phyloP scores from a whole-genome alignment of 2,797 vertebrate genomes.

The Halcyon badia region DNA sequence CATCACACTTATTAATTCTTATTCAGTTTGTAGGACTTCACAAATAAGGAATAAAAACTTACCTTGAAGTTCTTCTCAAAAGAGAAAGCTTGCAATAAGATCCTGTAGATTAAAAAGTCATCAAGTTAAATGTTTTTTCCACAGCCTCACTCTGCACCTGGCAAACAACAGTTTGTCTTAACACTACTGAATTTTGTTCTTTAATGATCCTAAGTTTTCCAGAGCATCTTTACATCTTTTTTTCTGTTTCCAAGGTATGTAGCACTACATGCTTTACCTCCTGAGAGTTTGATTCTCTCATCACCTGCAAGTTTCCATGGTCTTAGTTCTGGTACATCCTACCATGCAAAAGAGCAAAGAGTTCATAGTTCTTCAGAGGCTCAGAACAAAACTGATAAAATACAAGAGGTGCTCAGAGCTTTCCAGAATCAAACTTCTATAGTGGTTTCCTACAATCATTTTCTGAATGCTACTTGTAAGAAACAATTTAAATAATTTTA shows the following conservation, averaged over 20 bases:
- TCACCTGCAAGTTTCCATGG: background rate
- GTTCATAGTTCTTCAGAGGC: background rate
- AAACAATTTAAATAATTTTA: background rate
- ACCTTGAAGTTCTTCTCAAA: constrained; percentile 75
- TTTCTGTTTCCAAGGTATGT: background rate
- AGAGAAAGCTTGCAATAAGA: constrained; percentile 75
- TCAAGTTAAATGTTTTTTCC: background rate
- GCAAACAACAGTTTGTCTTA: background rate
- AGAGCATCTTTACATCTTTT: background rate
- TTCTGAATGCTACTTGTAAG: background rate
- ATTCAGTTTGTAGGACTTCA: background rate
- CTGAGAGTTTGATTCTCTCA: background rate
- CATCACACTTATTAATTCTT: background rate
- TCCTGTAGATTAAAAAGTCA: constrained; percentile 73
- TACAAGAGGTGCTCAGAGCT: background rate
- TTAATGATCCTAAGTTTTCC: background rate
- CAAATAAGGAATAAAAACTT: constrained; percentile 56
- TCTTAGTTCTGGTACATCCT: background rate
- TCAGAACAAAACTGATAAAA: background rate
- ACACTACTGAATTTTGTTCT: background rate
- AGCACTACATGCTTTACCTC: background rate
- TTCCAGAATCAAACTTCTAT: background rate
- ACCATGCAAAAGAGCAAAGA: background rate
- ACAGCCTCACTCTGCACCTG: background rate
- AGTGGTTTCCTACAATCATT: background rate